These are phyloP conservation scores for Sympetrum striolatum DNA, from an alignment of 2,888 invertebrate genomes.

Conservation along the genomic window DNA sequence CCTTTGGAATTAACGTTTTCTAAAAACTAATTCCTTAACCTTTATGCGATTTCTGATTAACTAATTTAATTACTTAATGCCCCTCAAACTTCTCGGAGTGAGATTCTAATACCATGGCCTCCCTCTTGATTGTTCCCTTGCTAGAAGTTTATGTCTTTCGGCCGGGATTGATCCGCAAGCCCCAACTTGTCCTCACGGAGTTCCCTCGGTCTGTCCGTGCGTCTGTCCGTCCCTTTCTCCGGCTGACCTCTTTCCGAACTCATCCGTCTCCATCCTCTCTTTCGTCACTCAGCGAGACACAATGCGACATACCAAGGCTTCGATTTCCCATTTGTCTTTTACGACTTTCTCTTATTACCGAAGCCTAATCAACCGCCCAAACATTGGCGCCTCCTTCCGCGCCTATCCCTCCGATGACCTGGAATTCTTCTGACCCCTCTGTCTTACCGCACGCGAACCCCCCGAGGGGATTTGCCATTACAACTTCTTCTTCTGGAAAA, in stretches of 20 bases:
- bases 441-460: not conserved
- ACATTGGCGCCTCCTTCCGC: not conserved
- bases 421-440: not conserved
- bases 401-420: not conserved
- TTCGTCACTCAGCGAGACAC: not conserved
- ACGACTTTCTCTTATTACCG: not conserved
- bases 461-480: not conserved
- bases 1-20: too few relatives aligned
- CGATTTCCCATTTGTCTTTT: not conserved
- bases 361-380: not conserved
- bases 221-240: not conserved
- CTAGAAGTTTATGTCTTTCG: too few relatives aligned
- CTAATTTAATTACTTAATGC: too few relatives aligned
- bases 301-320: not conserved
- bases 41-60: too few relatives aligned
- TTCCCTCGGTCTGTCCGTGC: not conserved
- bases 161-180: too few relatives aligned
- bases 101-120: too few relatives aligned
- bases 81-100: too few relatives aligned
- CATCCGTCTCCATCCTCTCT: not conserved
- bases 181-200: not conserved
- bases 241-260: not conserved
- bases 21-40: too few relatives aligned
- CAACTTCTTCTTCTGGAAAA: not conserved
- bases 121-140: too few relatives aligned